These are phyloP conservation scores for Avahi laniger DNA, from an alignment of 2,797 vertebrate species.

Conservation along the genomic window DNA sequence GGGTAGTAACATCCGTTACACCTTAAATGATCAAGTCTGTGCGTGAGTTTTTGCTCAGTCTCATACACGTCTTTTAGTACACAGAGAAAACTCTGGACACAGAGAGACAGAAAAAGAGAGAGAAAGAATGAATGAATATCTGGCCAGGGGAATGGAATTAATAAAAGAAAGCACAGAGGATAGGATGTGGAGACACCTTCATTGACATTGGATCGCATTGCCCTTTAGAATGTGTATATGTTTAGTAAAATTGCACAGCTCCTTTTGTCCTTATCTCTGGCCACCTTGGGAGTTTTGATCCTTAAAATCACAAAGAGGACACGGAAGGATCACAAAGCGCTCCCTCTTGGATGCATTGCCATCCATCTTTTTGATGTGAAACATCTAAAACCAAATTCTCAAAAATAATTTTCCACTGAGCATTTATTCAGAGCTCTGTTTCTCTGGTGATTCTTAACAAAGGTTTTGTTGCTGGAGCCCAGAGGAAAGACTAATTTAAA, in stretches of 20 bases:
- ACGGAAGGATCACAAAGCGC: slow-evolving; percentile 63
- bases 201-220: slow-evolving; percentile 55
- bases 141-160: slow-evolving; percentile 12
- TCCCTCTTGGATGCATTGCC: slow-evolving; percentile 57
- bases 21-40: not conserved
- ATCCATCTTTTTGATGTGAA: slow-evolving; percentile 76
- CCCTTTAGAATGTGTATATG: slow-evolving; percentile 55
- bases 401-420: slow-evolving; percentile 73
- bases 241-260: slow-evolving; percentile 62
- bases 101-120: not conserved
- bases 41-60: not conserved
- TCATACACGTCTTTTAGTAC: not conserved
- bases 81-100: not conserved
- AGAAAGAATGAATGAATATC: not conserved
- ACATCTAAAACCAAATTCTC: slow-evolving; percentile 70
- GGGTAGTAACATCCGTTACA: not conserved
- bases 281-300: slow-evolving; percentile 75
- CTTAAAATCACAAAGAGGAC: slow-evolving; percentile 72
- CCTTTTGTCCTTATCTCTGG: slow-evolving; percentile 66
- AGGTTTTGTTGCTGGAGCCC: slow-evolving; percentile 70
- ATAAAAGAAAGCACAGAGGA: not conserved
- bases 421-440: slow-evolving; percentile 75
- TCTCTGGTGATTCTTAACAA: slow-evolving; percentile 77
- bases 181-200: not conserved
- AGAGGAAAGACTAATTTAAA: slow-evolving; percentile 81